These are phyloP conservation scores for Labeo calbasu DNA, from an alignment of 2,797 vertebrate genomes.

Conservation along the genomic window DNA sequence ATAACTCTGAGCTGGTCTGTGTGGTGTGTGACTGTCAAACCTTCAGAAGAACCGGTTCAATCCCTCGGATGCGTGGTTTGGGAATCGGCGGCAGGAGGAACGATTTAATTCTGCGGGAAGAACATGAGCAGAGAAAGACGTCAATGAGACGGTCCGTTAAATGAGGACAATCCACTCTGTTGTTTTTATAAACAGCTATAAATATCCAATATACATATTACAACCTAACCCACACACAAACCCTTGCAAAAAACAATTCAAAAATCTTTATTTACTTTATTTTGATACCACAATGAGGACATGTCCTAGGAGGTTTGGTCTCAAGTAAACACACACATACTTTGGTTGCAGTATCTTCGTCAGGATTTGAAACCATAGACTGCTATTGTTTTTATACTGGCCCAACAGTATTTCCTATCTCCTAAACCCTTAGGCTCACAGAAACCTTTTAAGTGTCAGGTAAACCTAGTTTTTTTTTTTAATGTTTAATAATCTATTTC, in stretches of 20 bases:
- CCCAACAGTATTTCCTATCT: neutral
- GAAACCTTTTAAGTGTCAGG: neutral
- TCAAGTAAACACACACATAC: too few relatives aligned
- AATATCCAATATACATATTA: neutral
- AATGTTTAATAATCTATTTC: neutral
- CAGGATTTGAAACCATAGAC: too few relatives aligned
- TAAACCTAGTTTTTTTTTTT: neutral
- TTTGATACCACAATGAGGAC: neutral
- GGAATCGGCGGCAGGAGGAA: conserved; percentile 54
- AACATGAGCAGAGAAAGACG: conserved; percentile 13
- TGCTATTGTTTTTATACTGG: neutral
- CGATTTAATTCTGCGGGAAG: conserved; percentile 52
- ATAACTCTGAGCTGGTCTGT: neutral
- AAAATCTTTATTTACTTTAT: neutral
- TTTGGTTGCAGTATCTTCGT: too few relatives aligned
- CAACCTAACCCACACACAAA: neutral
- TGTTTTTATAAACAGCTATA: too few relatives aligned
- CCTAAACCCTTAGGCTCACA: neutral
- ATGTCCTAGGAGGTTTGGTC: neutral
- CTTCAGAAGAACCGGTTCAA: conserved; percentile 56
- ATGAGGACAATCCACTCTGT: neutral
- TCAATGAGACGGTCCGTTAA: neutral
- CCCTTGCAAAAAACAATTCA: neutral
- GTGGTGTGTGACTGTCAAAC: conserved; percentile 32
- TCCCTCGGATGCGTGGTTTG: conserved; percentile 54